Conservation (phyloP, 2,113 vertebrate genomes). For the Chiloscyllium plagiosum region DNA sequence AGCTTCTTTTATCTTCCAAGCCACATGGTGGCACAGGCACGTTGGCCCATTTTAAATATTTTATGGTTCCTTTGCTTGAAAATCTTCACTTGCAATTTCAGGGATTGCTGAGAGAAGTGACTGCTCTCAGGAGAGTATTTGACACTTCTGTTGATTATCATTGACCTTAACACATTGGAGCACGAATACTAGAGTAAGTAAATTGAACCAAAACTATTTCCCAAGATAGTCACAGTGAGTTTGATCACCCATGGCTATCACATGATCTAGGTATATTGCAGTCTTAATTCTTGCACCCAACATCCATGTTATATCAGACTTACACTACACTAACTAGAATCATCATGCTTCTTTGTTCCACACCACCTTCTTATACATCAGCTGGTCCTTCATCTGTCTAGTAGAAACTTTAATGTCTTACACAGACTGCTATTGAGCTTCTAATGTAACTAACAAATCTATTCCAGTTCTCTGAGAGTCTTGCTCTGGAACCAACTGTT, state of each 20-base stretch:
- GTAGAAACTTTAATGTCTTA: neutral
- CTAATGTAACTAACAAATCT: neutral
- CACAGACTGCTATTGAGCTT: neutral
- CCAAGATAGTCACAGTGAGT: too few species aligned
- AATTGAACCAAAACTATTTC: neutral
- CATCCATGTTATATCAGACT: neutral
- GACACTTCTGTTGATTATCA: neutral
- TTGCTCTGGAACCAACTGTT: neutral
- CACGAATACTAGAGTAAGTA: neutral
- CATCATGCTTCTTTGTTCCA: neutral
- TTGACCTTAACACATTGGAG: neutral
- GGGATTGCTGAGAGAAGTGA: neutral
- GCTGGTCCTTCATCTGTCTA: neutral
- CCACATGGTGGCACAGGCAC: neutral
- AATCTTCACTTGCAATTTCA: neutral
- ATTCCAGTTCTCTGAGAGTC: neutral
- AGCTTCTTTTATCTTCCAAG: neutral
- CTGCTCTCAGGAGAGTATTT: neutral
- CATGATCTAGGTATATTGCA: too few species aligned
- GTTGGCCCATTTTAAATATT: too few species aligned
- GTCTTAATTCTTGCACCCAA: neutral
- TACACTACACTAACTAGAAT: neutral
- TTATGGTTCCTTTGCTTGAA: neutral
- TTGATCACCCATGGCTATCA: too few species aligned
- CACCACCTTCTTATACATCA: neutral